A percentile compares a stretch with the other conserved stretches of the same genome.
phyloP scores from a whole-genome alignment of 2,797 vertebrate genomes.

The Syncerus caffer region DNA sequence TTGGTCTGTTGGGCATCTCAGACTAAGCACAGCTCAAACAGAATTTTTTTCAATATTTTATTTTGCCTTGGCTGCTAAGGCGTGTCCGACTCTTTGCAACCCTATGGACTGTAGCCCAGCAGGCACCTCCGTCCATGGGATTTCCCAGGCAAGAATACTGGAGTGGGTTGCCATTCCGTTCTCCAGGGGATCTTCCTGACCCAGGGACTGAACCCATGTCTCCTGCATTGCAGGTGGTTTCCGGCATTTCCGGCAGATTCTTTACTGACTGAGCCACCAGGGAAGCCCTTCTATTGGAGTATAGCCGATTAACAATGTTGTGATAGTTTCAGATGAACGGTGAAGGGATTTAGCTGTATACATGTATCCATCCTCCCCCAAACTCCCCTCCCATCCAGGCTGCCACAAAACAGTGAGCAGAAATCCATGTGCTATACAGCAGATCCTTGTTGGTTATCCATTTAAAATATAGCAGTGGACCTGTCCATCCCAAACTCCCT shows the following conservation, averaged over 20 bases:
- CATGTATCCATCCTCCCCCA: neutral
- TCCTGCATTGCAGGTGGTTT: neutral
- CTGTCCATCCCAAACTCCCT: neutral
- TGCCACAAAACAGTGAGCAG: neutral
- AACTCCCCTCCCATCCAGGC: neutral
- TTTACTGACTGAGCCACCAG: neutral
- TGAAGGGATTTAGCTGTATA: neutral
- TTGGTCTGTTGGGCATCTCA: neutral
- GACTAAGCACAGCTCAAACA: neutral
- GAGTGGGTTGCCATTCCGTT: neutral
- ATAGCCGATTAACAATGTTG: neutral
- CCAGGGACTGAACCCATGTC: neutral
- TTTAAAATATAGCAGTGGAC: neutral
- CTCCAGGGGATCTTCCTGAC: neutral
- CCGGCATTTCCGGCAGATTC: neutral
- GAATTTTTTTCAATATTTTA: neutral
- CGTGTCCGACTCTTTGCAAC: rapidly evolving
- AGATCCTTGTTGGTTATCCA: neutral
- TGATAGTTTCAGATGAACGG: neutral
- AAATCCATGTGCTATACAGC: neutral
- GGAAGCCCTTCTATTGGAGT: neutral
- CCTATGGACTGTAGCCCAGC: neutral
- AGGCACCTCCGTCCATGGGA: neutral
- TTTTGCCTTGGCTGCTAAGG: neutral
- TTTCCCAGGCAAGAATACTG: neutral